Percentiles rank a stretch among this genome's conserved stretches.
Conservation (phyloP, 2,113 vertebrate genomes). For the Steatornis caripensis region DNA sequence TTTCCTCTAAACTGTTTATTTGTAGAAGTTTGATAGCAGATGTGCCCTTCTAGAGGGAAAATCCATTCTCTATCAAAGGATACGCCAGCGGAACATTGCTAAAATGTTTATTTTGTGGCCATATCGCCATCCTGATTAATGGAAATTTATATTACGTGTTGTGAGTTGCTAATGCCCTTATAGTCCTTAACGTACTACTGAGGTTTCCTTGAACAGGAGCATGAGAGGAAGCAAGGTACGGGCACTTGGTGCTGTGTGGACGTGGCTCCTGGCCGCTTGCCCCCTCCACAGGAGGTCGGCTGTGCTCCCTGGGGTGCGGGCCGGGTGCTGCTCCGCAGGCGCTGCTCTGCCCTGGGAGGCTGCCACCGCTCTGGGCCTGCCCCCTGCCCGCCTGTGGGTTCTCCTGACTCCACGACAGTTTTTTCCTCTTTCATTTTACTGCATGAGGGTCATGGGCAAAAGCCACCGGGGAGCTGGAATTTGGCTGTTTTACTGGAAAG, state of each 20-base stretch:
- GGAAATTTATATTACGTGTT: background rate
- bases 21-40: background rate
- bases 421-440: background rate
- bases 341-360: background rate
- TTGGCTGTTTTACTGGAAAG: background rate
- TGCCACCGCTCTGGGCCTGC: rapidly evolving
- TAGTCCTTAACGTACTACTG: background rate
- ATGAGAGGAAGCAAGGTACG: background rate
- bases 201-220: background rate
- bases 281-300: rapidly evolving
- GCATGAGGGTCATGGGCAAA: rapidly evolving
- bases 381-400: rapidly evolving
- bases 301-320: rapidly evolving
- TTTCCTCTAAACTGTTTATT: background rate
- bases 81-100: background rate
- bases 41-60: background rate
- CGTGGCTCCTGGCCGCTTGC: rapidly evolving
- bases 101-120: background rate
- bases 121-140: background rate
- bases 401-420: rapidly evolving
- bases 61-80: background rate
- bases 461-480: background rate
- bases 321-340: rapidly evolving
- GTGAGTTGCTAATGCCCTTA: background rate
- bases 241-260: background rate